These are phyloP conservation scores for Lepidostoma basale DNA, from an alignment of 1,140 invertebrate species.

Conservation along the genomic window DNA sequence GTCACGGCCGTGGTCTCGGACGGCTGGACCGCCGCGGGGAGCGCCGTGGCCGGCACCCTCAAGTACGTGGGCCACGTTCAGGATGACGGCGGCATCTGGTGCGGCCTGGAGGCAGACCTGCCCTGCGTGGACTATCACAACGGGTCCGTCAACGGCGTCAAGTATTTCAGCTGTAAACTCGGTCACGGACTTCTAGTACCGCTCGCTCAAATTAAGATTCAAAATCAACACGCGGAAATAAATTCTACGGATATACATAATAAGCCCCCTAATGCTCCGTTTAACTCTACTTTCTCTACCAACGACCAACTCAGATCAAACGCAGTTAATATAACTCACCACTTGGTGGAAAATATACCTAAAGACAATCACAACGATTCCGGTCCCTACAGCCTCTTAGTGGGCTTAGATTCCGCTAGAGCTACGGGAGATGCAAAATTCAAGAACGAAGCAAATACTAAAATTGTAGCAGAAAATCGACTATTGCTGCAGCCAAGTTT, in stretches of 20 bases:
- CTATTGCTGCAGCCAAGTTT: neutral
- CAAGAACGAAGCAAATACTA: neutral
- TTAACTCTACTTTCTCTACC: constrained; percentile 22
- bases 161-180: constrained; percentile 61
- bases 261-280: constrained; percentile 21
- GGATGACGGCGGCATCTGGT: constrained; percentile 67
- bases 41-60: constrained; percentile 56
- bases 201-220: constrained; percentile 36
- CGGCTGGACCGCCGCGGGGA: constrained; percentile 49
- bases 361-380: constrained; percentile 53
- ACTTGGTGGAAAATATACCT: constrained; percentile 54
- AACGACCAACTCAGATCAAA: constrained; percentile 37
- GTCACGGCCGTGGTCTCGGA: constrained; percentile 58
- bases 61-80: constrained; percentile 64
- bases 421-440: neutral
- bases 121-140: constrained; percentile 67
- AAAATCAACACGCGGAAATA: constrained; percentile 9
- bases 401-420: constrained; percentile 53
- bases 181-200: constrained; percentile 62
- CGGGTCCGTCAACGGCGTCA: constrained; percentile 64
- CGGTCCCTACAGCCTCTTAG: constrained; percentile 63
- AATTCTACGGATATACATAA: constrained; percentile 37
- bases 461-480: neutral
- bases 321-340: constrained; percentile 53
- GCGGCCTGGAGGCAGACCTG: constrained; percentile 62